These are phyloP conservation scores for Anabacerthia variegaticeps DNA, from an alignment of 2,797 vertebrate species.

Conservation along the genomic window DNA sequence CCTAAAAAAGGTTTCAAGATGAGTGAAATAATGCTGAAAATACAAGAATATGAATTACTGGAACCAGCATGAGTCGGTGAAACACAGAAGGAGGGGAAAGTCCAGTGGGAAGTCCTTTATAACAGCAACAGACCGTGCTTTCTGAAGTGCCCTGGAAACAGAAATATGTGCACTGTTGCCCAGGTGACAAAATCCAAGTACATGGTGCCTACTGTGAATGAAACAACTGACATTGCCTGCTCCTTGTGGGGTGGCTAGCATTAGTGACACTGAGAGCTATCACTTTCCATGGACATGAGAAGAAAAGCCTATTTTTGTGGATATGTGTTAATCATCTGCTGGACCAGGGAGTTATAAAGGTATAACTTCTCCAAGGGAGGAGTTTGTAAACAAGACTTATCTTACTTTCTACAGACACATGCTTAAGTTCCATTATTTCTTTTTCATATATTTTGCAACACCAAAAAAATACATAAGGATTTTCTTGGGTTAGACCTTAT, in stretches of 20 bases:
- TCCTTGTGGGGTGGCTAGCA: neutral
- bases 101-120: neutral
- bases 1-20: neutral
- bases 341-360: neutral
- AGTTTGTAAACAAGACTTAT: neutral
- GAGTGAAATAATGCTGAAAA: slow-evolving; percentile 18
- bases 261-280: neutral
- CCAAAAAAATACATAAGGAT: neutral
- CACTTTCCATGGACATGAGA: neutral
- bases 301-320: neutral
- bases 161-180: slow-evolving; percentile 5
- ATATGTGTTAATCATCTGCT: neutral
- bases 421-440: neutral
- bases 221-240: neutral
- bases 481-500: neutral
- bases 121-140: neutral
- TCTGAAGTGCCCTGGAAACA: slow-evolving; percentile 26
- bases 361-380: neutral
- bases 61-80: neutral
- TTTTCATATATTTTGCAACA: neutral
- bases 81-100: slow-evolving; percentile 3
- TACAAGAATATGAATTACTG: neutral
- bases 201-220: neutral
- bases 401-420: neutral
- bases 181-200: slow-evolving; percentile 42